A percentile compares a stretch with the other conserved stretches of the same genome.
Evolutionary conservation across 2,797 vertebrate genomes (phyloP).

Genomic region (Carcharodon carcharias): DNA sequence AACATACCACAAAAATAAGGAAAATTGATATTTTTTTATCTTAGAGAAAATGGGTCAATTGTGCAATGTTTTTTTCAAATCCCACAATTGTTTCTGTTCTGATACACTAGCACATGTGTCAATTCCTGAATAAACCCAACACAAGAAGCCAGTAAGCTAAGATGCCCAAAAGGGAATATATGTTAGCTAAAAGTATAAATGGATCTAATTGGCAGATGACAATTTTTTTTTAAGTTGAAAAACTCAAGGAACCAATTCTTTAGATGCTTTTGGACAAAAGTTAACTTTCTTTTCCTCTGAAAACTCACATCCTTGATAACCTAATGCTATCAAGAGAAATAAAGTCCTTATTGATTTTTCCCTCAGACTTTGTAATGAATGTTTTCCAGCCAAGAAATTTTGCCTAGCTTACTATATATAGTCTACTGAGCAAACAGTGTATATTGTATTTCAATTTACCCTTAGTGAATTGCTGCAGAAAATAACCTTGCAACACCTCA

Average conservation of each 20-base stretch:
- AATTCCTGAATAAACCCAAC: background rate
- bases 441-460: background rate
- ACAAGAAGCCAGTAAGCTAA: background rate
- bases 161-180: background rate
- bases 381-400: background rate
- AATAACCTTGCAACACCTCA: slow-evolving; percentile 24
- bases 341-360: background rate
- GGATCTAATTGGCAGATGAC: background rate
- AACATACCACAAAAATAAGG: background rate
- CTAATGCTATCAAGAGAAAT: background rate
- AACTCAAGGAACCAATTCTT: background rate
- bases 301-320: background rate
- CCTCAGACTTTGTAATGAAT: background rate
- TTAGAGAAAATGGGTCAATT: background rate
- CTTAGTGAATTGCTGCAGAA: background rate
- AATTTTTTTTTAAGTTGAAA: background rate
- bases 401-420: background rate
- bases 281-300: background rate
- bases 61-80: background rate
- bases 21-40: background rate
- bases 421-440: background rate
- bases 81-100: background rate
- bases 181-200: background rate
- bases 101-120: background rate
- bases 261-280: background rate